Evolutionary conservation across 2,797 vertebrate genomes (phyloP), one percentile per base, ranked within the genome.

Genomic region (Protosalanx chinensis): DNA sequence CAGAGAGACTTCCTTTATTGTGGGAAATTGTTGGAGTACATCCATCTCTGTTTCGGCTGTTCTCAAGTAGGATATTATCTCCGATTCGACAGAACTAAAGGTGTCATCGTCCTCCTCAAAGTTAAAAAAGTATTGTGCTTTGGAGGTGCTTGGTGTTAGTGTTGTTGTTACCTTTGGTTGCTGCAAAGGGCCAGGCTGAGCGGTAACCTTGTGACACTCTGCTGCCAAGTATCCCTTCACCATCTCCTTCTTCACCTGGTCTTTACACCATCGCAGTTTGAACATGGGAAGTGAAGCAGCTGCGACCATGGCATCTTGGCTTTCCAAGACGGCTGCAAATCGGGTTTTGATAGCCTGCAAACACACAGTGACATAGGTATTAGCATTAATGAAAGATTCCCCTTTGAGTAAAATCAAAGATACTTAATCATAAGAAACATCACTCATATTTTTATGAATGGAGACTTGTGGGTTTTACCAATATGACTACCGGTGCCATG

Each of bases 1-100:
- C 35, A 71, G 37, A 51, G 35, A 63, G 16, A 64, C 64, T 71
- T 63, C 37, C 60, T 71, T 71, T 71, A 71, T 64, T 63, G 58
- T 71, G 58, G 59, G 70, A 71, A 71, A 71, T 49, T 71, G 59
- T 46, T 71, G 51, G 10, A 71, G 70, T 53, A 63, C 53, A 33
- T 64, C 70, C 58, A 71, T 71, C 20, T 37, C 70, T 51, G 60
- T 71, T 71, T 49, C 60, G 18, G 58, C 70, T 63, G 70, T 46
- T 64, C 33, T 71, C 33, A 71, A 71, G 70, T 71, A 71, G n/a
- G 33, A 8, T 6, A 51, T 49, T 71, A 64, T 27, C 32, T 51
- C 60, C 64, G 23, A 27, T 27, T 27, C 23, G 23, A 27, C 23
- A 27, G 59, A 49, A 60, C 37, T 62, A 20, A 46, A 71, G 70